These are phyloP conservation scores for Tamandua tetradactyla DNA, from an alignment of 2,797 vertebrate species.

Conservation along the genomic window DNA sequence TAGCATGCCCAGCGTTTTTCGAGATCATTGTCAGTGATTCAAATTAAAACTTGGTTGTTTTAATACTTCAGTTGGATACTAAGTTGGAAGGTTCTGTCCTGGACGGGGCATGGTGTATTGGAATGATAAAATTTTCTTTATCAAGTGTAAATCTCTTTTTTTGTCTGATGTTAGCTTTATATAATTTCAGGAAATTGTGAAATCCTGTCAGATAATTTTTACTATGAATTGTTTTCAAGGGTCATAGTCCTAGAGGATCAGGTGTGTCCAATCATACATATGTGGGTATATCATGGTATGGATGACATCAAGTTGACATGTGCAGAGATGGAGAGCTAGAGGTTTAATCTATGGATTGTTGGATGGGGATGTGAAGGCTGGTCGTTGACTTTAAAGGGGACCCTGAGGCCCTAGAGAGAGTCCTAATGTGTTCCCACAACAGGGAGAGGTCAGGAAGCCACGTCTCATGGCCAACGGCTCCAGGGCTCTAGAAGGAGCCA, in stretches of 20 bases:
- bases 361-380: neutral
- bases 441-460: neutral
- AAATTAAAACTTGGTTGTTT: neutral
- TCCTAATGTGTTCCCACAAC: neutral
- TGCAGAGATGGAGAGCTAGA: too few relatives aligned
- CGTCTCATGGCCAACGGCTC: neutral
- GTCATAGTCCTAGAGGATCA: neutral
- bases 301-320: accelerated
- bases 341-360: too few relatives aligned
- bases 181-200: neutral
- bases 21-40: neutral
- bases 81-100: neutral
- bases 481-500: neutral
- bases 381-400: neutral
- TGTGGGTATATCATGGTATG: accelerated
- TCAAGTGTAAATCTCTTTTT: neutral
- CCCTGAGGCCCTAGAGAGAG: neutral
- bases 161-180: neutral
- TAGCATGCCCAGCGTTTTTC: neutral
- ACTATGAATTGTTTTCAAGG: neutral
- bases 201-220: accelerated
- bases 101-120: accelerated
- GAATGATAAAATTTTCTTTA: too few relatives aligned
- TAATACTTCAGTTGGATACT: neutral
- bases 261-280: neutral